Conservation (phyloP, 2,113 vertebrate genomes). For the Nothocercus julius region DNA sequence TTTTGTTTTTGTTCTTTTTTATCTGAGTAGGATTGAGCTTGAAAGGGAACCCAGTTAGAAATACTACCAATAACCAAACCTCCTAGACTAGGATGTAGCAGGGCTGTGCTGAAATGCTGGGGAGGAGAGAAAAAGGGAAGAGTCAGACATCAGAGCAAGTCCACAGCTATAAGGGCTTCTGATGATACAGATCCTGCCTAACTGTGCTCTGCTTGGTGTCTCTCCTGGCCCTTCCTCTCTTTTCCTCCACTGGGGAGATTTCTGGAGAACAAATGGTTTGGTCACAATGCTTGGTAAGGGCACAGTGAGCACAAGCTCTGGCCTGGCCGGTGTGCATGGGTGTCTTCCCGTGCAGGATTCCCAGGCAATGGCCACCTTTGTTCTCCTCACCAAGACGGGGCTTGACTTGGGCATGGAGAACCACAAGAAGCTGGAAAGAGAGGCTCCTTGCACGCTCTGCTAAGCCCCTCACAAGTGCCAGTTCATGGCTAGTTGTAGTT, state of each 20-base stretch:
- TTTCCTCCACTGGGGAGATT: background rate
- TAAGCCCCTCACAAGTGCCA: background rate
- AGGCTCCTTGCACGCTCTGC: background rate
- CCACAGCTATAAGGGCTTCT: background rate
- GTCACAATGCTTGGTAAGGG: fast-evolving
- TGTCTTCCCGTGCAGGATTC: fast-evolving
- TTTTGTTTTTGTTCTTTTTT: background rate
- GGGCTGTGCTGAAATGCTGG: background rate
- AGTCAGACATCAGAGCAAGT: background rate
- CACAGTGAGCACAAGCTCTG: background rate
- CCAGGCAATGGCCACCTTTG: background rate
- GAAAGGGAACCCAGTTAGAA: background rate
- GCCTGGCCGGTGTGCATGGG: background rate
- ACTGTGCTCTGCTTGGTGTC: background rate
- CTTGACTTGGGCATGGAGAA: fast-evolving
- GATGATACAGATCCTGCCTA: background rate
- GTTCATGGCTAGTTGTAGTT: background rate
- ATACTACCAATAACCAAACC: background rate
- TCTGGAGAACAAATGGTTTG: background rate
- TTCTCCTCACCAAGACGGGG: fast-evolving
- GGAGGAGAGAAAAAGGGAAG: background rate
- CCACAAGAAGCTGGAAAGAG: background rate
- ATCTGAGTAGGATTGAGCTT: background rate
- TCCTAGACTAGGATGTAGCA: background rate
- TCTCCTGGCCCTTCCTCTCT: background rate